Conservation (phyloP, 2,113 vertebrate species). For the Gymnocephalus cernua region DNA sequence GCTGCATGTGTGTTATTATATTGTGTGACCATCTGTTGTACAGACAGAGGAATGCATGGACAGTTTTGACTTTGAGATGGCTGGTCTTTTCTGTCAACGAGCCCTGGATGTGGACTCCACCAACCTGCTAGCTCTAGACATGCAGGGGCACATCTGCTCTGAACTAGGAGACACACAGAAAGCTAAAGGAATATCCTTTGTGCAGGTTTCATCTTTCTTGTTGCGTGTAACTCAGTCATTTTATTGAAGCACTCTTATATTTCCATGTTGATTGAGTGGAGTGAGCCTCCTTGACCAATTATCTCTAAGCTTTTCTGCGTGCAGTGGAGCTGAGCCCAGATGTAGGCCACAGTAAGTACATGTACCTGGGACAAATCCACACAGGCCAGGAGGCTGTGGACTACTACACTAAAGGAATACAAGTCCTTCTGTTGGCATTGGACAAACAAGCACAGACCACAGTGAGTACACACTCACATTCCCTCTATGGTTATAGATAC, state of each 20-base stretch:
- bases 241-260: background rate
- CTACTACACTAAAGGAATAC: slow-evolving; percentile 85
- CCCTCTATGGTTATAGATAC: background rate
- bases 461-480: slow-evolving; percentile 65
- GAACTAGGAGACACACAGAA: slow-evolving; percentile 85
- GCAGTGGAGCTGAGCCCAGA: slow-evolving; percentile 86
- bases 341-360: slow-evolving; percentile 86
- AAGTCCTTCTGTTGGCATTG: slow-evolving; percentile 79
- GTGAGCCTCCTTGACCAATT: slow-evolving; percentile 77
- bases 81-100: slow-evolving; percentile 85
- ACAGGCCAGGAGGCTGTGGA: slow-evolving; percentile 82
- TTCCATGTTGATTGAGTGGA: background rate
- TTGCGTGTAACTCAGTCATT: background rate
- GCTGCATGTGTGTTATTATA: background rate
- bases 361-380: slow-evolving; percentile 88
- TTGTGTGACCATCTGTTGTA: slow-evolving; percentile 29
- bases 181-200: slow-evolving; percentile 88
- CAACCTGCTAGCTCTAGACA: slow-evolving; percentile 84
- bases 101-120: slow-evolving; percentile 85
- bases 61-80: slow-evolving; percentile 87
- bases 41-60: slow-evolving; percentile 87
- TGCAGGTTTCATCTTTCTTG: background rate
- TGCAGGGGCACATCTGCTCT: slow-evolving; percentile 85
- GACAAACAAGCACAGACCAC: slow-evolving; percentile 71
- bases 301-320: slow-evolving; percentile 77